Evolutionary conservation across 2,888 invertebrate genomes (phyloP), one percentile per base, ranked within the genome.

Genomic region (Gari tellinella): DNA sequence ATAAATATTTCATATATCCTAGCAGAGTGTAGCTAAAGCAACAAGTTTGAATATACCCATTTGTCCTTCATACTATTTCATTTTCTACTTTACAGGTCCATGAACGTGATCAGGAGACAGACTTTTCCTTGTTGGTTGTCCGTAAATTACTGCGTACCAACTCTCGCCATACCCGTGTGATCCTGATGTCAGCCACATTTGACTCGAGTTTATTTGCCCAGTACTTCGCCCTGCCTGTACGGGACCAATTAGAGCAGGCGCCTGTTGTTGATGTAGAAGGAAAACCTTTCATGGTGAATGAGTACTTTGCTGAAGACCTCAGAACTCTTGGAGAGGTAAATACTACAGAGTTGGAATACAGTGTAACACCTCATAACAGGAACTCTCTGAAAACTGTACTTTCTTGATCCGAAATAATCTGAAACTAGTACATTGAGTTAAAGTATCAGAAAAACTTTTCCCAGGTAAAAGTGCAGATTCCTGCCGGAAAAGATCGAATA

Each of bases 171-270:
- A 94, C 95, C 0, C 96, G 95, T 92, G 87, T 89, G 25, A 94
- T 99, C 57, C 93, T 99, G 2, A 99, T 99, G 98, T 98, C 98
- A 0, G 99, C 99, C 0, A 98, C 99, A 1, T 95, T 98, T 84
- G 94, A 97, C 87, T 94, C 95, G 0, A 92, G 94, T 2, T 93
- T 94, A 74, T 97, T 97, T 92, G 94, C 95, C 0, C 90, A 94
- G 31, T 97, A 97, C 86, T 96, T 95, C 89, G 92, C 89, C 2
- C 70, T 92, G 3, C 93, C 93, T 0, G 69, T 91, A 21, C 51
- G 86, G 23, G 86, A 84, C 25, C 45, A 65, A 1, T 63, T 91
- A 62, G 90, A 90, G 57, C 87, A 86, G 17, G 91, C 92, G 0
- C 91, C 91, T 3, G 87, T 91, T 10, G 81, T 91, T 26, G 80